phyloP scores from a whole-genome alignment of 2,888 invertebrate genomes.

The Drosophila fulvimacula region DNA sequence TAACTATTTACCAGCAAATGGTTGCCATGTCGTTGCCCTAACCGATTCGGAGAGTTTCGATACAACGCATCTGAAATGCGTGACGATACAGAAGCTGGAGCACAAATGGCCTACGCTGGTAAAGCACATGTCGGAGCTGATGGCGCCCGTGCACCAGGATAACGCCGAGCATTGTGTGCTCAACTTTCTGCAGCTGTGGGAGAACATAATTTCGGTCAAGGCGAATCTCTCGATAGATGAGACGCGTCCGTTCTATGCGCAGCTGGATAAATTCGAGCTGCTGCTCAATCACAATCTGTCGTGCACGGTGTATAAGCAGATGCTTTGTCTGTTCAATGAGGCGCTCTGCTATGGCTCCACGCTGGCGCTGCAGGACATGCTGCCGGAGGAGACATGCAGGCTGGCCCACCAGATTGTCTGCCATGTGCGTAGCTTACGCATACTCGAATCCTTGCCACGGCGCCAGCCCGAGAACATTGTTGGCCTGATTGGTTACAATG shows the following conservation, averaged over 20 bases:
- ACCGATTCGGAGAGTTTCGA: slow-evolving; percentile 93
- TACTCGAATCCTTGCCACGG: slow-evolving; percentile 85
- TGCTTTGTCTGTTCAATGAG: slow-evolving; percentile 94
- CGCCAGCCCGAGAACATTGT: slow-evolving; percentile 83
- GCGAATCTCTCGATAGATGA: slow-evolving; percentile 95
- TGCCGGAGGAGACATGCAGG: slow-evolving; percentile 95
- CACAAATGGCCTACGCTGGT: slow-evolving; percentile 94
- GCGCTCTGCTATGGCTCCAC: slow-evolving; percentile 96
- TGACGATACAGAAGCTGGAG: slow-evolving; percentile 93
- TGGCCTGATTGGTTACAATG: slow-evolving; percentile 83
- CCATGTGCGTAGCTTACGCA: slow-evolving; percentile 93
- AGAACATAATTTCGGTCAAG: slow-evolving; percentile 95
- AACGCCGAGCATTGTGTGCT: slow-evolving; percentile 89
- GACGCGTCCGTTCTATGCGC: slow-evolving; percentile 94
- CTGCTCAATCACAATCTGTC: slow-evolving; percentile 90
- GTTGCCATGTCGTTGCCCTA: slow-evolving; percentile 85
- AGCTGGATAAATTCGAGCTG: slow-evolving; percentile 92
- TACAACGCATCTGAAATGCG: slow-evolving; percentile 93
- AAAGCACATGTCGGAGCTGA: slow-evolving; percentile 86
- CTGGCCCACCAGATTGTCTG: slow-evolving; percentile 94
- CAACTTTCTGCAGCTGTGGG: slow-evolving; percentile 94
- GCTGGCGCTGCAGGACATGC: slow-evolving; percentile 93
- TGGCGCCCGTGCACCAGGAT: slow-evolving; percentile 68
- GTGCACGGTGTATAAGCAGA: slow-evolving; percentile 93
- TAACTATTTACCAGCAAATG: slow-evolving; percentile 52